Percentiles rank a stretch among this genome's conserved stretches.
Evolutionary conservation across 1,140 invertebrate species (phyloP).

Genomic region (Campodea augens): DNA sequence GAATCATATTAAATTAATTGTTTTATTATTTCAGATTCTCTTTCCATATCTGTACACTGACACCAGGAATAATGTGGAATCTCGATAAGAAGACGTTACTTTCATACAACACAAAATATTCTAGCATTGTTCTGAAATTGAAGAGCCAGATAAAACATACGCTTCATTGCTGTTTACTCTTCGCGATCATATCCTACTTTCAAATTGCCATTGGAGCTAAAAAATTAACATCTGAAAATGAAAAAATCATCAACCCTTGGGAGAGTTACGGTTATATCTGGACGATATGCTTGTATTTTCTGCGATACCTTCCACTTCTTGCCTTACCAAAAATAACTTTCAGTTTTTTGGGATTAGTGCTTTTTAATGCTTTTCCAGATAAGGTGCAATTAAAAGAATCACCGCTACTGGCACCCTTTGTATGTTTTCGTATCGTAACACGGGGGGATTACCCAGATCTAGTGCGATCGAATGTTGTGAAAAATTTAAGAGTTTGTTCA

Average conservation of each 20-base stretch:
- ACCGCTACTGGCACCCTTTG: slow-evolving; percentile 32
- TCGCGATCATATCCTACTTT: too few species aligned
- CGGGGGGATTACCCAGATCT: slow-evolving; percentile 35
- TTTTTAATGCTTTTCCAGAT: slow-evolving; percentile 36
- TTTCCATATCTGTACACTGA: too few species aligned
- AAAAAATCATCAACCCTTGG: slow-evolving; percentile 19
- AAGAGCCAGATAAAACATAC: too few species aligned
- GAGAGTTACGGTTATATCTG: slow-evolving; percentile 16
- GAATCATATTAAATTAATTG: too few species aligned
- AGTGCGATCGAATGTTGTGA: slow-evolving; percentile 29
- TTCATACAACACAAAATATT: too few species aligned
- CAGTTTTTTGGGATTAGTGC: slow-evolving; percentile 32
- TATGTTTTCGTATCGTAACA: slow-evolving; percentile 38
- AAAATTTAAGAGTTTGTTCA: slow-evolving; percentile 33
- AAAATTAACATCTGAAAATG: too few species aligned
- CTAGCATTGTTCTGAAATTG: too few species aligned
- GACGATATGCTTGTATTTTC: slow-evolving; percentile 24
- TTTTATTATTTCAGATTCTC: too few species aligned
- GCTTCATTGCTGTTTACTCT: too few species aligned
- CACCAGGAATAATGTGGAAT: too few species aligned
- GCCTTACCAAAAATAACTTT: slow-evolving; percentile 25
- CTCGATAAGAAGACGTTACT: too few species aligned
- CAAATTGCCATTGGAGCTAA: too few species aligned
- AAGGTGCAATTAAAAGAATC: slow-evolving; percentile 28
- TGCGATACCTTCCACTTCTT: slow-evolving; percentile 27